phyloP scores from a whole-genome alignment of 1,140 invertebrate species.

The Ceratitis capitata region DNA sequence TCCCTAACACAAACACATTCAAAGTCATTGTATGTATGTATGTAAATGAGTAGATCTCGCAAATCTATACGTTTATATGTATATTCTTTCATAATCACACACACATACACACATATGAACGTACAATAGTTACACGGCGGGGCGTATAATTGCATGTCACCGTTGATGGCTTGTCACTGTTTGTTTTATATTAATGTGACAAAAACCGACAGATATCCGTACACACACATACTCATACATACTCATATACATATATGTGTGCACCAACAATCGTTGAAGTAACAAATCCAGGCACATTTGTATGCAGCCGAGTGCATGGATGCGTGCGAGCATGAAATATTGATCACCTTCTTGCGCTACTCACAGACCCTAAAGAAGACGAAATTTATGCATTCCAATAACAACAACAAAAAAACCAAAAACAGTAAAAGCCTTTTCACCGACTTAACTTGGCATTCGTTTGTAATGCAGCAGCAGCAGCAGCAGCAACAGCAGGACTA shows the following conservation, averaged over 20 bases:
- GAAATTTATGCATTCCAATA: background rate
- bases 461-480: background rate
- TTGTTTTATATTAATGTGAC: background rate
- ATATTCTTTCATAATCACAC: background rate
- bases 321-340: conserved; percentile 4
- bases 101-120: background rate
- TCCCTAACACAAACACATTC: no score
- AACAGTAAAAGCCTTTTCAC: no score
- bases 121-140: background rate
- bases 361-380: background rate
- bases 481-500: no score
- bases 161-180: background rate
- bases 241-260: background rate
- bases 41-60: no score
- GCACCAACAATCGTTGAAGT: background rate
- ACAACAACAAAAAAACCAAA: no score
- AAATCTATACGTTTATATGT: background rate
- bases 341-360: background rate
- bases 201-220: no score
- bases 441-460: background rate
- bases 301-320: background rate
- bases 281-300: background rate
- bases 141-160: conserved; percentile 26
- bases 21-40: no score
- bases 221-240: background rate